These are phyloP conservation scores for Glaucopsyche alexis DNA, from an alignment of 2,888 invertebrate genomes.

Conservation along the genomic window DNA sequence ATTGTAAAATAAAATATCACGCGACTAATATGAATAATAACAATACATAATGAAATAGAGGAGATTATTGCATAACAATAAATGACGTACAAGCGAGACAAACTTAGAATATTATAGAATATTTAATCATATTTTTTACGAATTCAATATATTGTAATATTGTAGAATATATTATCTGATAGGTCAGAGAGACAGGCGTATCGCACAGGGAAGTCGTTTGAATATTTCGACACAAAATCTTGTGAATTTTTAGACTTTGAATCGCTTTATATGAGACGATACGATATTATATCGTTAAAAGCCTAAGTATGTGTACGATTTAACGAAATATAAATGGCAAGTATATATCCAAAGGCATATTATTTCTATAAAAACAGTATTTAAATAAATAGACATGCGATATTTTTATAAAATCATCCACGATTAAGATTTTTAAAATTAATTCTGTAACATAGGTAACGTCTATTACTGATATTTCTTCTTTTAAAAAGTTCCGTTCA, in stretches of 20 bases:
- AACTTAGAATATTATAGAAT: not conserved
- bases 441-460: too few species aligned
- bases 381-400: too few species aligned
- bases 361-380: too few species aligned
- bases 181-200: constrained; percentile 8
- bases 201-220: constrained; percentile 19
- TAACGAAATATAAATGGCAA: too few species aligned
- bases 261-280: not conserved
- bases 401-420: too few species aligned
- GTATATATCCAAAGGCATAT: too few species aligned
- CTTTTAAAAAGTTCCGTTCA: too few species aligned
- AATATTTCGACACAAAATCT: constrained; percentile 23
- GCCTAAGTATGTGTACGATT: not conserved
- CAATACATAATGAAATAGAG: constrained; percentile 11
- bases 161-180: constrained; percentile 15
- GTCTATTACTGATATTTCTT: too few species aligned
- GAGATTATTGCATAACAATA: not conserved
- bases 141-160: not conserved
- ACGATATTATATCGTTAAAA: not conserved
- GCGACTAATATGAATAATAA: not conserved
- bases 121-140: constrained; percentile 7
- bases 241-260: not conserved
- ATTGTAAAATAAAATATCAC: not conserved
- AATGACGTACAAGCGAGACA: constrained; percentile 12
- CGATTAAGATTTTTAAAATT: too few species aligned